A percentile compares a stretch with the other conserved stretches of the same genome.
phyloP scores from a whole-genome alignment of 2,797 vertebrate species.

The Podarcis siculus region DNA sequence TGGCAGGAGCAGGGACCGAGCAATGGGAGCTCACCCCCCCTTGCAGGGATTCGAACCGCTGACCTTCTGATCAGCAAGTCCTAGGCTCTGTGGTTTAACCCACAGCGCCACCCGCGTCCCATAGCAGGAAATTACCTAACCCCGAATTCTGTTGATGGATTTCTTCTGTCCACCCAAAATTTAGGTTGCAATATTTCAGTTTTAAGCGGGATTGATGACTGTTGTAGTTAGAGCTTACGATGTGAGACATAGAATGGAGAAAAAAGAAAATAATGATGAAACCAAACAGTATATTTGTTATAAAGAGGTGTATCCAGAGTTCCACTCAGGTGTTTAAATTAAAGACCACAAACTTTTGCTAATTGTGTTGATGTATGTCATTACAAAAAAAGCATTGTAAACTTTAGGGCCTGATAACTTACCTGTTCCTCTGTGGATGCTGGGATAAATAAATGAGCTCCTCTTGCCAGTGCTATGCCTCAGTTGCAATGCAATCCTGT shows the following conservation, averaged over 20 bases:
- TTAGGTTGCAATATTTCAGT: not conserved
- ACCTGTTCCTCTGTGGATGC: not conserved
- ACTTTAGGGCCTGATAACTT: not conserved
- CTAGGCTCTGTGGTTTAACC: too few species aligned
- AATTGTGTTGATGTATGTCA: not conserved
- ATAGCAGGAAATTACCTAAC: not conserved
- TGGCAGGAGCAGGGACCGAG: too few species aligned
- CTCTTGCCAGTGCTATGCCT: not conserved
- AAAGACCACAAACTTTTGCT: not conserved
- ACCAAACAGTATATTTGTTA: not conserved
- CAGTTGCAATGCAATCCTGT: not conserved
- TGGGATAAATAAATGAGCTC: not conserved
- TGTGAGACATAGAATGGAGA: not conserved
- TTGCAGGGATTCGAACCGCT: too few species aligned
- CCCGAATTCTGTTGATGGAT: not conserved
- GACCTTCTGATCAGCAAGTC: too few species aligned
- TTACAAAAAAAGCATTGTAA: not conserved
- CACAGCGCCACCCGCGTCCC: too few species aligned
- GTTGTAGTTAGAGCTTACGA: not conserved
- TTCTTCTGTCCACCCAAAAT: not conserved
- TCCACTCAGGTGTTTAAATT: not conserved
- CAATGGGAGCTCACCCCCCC: too few species aligned
- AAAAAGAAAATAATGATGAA: fast-evolving
- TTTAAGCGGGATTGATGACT: too few species aligned
- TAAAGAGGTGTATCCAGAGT: not conserved